Evolutionary conservation across 2,888 invertebrate genomes (phyloP), one percentile per base, ranked within the genome.

Genomic region (Ectobius pallidus): DNA sequence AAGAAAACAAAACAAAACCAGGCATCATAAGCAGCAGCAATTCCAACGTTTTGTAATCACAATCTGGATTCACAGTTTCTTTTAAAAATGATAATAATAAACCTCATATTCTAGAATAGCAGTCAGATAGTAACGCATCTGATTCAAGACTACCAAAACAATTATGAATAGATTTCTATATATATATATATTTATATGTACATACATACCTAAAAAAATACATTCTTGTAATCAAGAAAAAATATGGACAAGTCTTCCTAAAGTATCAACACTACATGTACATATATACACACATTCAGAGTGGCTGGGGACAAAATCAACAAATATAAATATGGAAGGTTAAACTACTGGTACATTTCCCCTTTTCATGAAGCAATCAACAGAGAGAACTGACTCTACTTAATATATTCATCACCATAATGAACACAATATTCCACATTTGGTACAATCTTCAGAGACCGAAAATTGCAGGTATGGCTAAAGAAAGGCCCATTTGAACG

Each of bases 151-250:
- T 72, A 61, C 61, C 69, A 71, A 69, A 69, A 70, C 71, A 69
- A 73, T 58, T 69, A 71, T 67, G 72, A 68, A 70, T 49, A 70
- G 20, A 39, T 34, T 52, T 62, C n/a, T n/a, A n/a, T n/a, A 39
- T 63, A 30, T 71, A 34, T 69, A 42, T 71, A 30, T 74, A 62
- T 63, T 63, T 72, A 44, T 74, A 70, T 70, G 61, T 74, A 74
- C 68, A 46, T 74, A 75, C 72, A 75, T 73, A 75, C 71, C 75
- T 75, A 75, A 76, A 74, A 75, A 75, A 74, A 75, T 73, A 75
- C 73, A 73, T 69, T 74, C 72, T 75, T 65, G 68, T 73, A 72
- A 74, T 75, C 72, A 73, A 74, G 73, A 73, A 65, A 73, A 73
- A 74, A 73, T 72, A 75, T 70, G 70, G 73, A 73, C 74, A 73